Evolutionary conservation across 2,113 vertebrate species (phyloP), one percentile per base, ranked within the genome.

Genomic region (Maccullochella peelii): DNA sequence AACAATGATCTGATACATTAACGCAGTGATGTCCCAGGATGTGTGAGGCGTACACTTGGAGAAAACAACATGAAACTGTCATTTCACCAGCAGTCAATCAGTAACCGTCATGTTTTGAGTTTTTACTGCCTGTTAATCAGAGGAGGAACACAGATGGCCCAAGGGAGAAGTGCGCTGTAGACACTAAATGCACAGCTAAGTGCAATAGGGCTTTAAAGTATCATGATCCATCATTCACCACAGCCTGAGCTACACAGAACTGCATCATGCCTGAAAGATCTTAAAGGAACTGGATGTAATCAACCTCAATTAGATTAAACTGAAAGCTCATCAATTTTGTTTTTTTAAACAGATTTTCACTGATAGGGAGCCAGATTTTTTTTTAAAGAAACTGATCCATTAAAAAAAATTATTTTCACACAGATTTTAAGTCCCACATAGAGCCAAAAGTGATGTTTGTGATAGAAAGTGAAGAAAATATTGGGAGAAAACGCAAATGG

Each of bases 41-140:
- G 47, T 73, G n/a, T 42, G 69, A 63, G 23, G 66, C 42, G 10
- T 68, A 9, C 30, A 15, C 44, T 55, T 16, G 49, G 55, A 73
- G 62, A 70, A 92, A 89, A 86, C 74, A 52, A 65, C 54, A 54
- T 62, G 68, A 86, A 90, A 54, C 50, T 74, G 89, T 86, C 83
- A 88, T 76, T 88, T 86, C 76, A 85, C 52, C 73, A 79, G 77
- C 78, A 85, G 73, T 65, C 84, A 49, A 81, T 76, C 80, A 77
- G 66, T 61, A 59, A 84, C 25, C 77, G 58, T 33, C 82, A 74
- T 50, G 68, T 87, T 86, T 78, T 66, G 77, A 86, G 63, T 55
- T 85, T 89, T 88, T 90, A 83, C 86, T 86, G 90, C 75, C 74
- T 89, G 84, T 91, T 93, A 89, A 92, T 93, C 90, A 88, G 89